Percentiles rank a stretch among this genome's conserved stretches.
Conservation (phyloP, 2,797 vertebrate genomes). For the Sebastes steindachneri region DNA sequence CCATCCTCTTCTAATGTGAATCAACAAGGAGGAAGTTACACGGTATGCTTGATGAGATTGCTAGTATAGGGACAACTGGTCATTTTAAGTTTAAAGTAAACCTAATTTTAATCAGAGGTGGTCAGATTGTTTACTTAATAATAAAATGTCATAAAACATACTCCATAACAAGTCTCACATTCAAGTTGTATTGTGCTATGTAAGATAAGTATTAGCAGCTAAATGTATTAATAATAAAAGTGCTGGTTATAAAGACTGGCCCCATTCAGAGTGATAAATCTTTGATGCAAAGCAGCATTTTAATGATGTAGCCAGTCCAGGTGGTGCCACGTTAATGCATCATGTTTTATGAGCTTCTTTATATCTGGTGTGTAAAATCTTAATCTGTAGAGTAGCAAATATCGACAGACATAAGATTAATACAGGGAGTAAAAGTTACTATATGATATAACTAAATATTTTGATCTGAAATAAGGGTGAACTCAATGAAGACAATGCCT, state of each 20-base stretch:
- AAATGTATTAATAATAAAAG: neutral
- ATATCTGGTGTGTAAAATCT: constrained; percentile 12
- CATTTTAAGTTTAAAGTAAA: neutral
- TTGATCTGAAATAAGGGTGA: neutral
- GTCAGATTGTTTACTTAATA: neutral
- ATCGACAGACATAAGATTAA: neutral
- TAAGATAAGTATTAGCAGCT: neutral
- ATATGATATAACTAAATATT: neutral
- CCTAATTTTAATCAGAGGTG: neutral
- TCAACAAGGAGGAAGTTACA: neutral
- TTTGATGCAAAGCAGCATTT: constrained; percentile 22
- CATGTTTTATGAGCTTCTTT: constrained; percentile 33
- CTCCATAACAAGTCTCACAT: neutral
- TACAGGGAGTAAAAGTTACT: neutral
- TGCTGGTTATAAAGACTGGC: neutral
- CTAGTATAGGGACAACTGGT: neutral
- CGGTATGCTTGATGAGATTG: neutral
- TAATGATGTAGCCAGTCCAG: constrained; percentile 27
- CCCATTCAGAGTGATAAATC: neutral
- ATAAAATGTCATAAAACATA: neutral
- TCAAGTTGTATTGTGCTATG: neutral
- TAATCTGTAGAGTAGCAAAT: constrained; percentile 13
- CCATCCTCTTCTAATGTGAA: neutral
- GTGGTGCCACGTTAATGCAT: constrained; percentile 38
- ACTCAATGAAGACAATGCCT: neutral